These are phyloP conservation scores for Sebastiscus albofasciatus DNA, from an alignment of 2,797 vertebrate species.

Conservation along the genomic window DNA sequence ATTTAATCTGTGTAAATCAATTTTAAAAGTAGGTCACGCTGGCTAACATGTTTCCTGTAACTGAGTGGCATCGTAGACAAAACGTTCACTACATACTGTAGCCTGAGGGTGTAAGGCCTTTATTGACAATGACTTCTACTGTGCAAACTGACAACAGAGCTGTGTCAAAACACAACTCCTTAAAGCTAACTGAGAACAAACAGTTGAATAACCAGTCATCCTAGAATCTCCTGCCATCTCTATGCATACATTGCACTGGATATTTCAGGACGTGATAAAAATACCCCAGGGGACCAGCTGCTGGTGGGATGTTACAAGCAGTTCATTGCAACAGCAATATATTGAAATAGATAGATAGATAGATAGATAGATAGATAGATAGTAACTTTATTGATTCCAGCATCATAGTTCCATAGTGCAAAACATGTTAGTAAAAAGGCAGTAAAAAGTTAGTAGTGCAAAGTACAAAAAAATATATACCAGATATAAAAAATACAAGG, in stretches of 20 bases:
- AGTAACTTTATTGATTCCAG: too few species aligned
- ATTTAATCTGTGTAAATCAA: background rate
- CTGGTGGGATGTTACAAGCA: constrained; percentile 20
- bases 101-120: background rate
- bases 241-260: constrained; percentile 30
- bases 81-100: background rate
- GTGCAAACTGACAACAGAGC: constrained; percentile 26
- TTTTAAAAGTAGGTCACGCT: constrained; percentile 54
- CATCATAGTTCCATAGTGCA: too few species aligned
- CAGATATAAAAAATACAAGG: too few species aligned
- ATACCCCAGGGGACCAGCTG: constrained; percentile 74
- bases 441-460: too few species aligned
- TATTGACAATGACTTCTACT: constrained; percentile 26
- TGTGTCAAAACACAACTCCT: constrained; percentile 11
- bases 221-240: constrained; percentile 31
- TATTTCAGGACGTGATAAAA: constrained; percentile 79
- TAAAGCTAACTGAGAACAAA: constrained; percentile 1
- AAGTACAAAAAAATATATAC: too few species aligned
- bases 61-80: background rate
- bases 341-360: background rate
- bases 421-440: too few species aligned
- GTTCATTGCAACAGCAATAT: constrained; percentile 32
- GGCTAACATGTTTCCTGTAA: constrained; percentile 29
- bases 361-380: too few species aligned
- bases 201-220: constrained; percentile 37